These are phyloP conservation scores for Vidua macroura DNA, from an alignment of 2,113 vertebrate genomes.

Conservation along the genomic window DNA sequence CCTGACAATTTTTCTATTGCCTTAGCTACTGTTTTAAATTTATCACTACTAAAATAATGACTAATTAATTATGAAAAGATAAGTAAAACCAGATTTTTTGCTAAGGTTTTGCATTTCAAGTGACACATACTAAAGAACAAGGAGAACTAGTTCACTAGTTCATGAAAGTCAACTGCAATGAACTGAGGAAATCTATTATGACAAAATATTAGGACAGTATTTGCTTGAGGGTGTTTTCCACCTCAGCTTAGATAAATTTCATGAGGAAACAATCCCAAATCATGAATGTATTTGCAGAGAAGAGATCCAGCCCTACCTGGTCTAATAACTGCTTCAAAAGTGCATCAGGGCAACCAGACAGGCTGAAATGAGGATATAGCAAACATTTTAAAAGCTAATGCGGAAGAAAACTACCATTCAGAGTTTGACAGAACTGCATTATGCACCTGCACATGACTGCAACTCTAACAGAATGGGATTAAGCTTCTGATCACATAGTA, in stretches of 20 bases:
- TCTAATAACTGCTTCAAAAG: neutral
- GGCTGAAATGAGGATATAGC: neutral
- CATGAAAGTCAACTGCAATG: neutral
- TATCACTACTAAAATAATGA: neutral
- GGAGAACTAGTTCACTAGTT: neutral
- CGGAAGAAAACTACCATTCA: neutral
- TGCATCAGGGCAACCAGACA: neutral
- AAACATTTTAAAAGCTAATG: neutral
- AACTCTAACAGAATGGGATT: neutral
- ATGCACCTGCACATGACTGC: rapidly evolving
- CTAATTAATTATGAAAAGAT: neutral
- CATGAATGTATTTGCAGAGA: neutral
- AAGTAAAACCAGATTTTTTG: neutral
- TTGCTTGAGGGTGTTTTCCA: neutral
- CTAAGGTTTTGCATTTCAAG: neutral
- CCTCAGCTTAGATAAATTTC: neutral
- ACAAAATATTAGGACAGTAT: neutral
- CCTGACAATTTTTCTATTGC: neutral
- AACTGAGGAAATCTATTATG: neutral
- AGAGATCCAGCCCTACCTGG: neutral
- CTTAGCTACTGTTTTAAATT: neutral
- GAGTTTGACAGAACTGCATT: neutral
- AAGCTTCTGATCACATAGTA: neutral
- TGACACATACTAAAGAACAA: neutral
- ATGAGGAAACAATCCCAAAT: neutral